These are phyloP conservation scores for Neoitamus cyanurus DNA, from an alignment of 2,888 invertebrate species.

Conservation along the genomic window DNA sequence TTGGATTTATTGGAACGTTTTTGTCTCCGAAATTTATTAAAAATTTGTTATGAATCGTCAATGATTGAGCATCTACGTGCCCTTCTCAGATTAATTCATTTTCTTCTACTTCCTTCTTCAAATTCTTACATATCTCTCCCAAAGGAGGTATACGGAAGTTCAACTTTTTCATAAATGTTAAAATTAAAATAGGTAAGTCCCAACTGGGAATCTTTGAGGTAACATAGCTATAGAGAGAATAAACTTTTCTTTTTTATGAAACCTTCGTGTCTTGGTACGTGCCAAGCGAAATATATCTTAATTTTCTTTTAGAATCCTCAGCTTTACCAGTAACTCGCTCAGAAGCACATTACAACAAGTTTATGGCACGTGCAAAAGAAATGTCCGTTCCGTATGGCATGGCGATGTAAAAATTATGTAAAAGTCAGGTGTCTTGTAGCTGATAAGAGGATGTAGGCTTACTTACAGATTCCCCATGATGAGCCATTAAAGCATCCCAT, in stretches of 20 bases:
- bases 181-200: not conserved
- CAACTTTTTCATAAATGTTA: not conserved
- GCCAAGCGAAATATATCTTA: not conserved
- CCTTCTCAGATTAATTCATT: no score
- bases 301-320: not conserved
- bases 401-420: not conserved
- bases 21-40: no score
- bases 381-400: not conserved
- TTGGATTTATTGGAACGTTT: no score
- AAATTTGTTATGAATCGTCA: no score
- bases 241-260: not conserved
- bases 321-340: no score
- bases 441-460: no score
- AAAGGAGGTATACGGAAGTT: not conserved
- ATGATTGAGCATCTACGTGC: no score
- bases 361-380: not conserved
- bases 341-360: not conserved
- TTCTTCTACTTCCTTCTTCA: no score
- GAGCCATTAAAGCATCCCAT: not conserved
- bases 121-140: no score
- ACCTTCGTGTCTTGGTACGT: not conserved
- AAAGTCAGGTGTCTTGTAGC: not conserved
- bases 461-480: not conserved
- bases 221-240: not conserved
- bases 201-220: not conserved